Evolutionary conservation across 2,888 invertebrate species (phyloP), one percentile per base, ranked within the genome.

Genomic region (Silvanus unidentatus): DNA sequence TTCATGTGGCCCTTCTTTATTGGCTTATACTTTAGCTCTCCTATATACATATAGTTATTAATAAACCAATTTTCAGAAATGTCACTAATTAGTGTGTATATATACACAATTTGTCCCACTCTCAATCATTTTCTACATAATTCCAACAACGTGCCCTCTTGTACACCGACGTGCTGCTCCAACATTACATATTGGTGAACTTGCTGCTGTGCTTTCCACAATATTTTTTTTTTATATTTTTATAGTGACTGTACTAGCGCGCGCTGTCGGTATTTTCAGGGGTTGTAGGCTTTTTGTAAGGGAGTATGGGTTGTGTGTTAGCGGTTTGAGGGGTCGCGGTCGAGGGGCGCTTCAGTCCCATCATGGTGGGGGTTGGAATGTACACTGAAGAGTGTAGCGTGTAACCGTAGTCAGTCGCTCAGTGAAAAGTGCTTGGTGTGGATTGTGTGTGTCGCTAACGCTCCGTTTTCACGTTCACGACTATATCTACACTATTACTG

Each of bases 261-360:
- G 30, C 40, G 61, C 62, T 62, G 66, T 59, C 62, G 65, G 66
- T 67, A 65, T 69, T 69, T 67, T 66, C 64, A 66, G 66, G 69
- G 68, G 68, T 65, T 65, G 66, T 66, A 64, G 65, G 67, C 66
- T 69, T 69, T 70, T 68, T 68, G 66, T 68, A 65, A 63, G 62
- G 62, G 60, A 57, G 67, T 61, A 64, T 61, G 66, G 64, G 68
- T 67, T 68, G 58, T 63, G 65, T 70, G 69, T 69, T 69, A 68
- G 70, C 65, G 71, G 70, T 70, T 70, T 51, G 53, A 51, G 57
- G 59, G 55, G 50, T 51, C 60, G 58, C 54, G 58, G 58, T 28
- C 39, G 47, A 13, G 8, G 32, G 37, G 38, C 34, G 41, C 37
- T 37, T 16, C 14, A 11, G 6, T 37, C 37, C 14, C 10, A 16